A percentile compares a stretch with the other conserved stretches of the same genome.
These are phyloP conservation scores for Coregonus sp. DNA, from an alignment of 2,797 vertebrate species.

Conservation along the genomic window DNA sequence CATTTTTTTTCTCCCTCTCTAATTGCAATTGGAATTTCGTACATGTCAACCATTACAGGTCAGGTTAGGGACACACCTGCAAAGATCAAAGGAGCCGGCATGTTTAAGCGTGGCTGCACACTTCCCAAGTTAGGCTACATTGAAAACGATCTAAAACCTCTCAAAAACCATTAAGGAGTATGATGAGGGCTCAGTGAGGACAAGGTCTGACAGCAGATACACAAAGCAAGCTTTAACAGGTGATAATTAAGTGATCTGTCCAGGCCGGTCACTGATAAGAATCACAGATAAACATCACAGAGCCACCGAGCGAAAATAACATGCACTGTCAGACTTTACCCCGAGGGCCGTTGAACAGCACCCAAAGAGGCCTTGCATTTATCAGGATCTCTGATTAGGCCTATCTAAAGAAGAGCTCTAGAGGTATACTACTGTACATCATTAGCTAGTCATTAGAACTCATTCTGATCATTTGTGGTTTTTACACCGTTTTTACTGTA, in stretches of 20 bases:
- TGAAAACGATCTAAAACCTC: slow-evolving; percentile 53
- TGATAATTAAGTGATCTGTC: slow-evolving; percentile 73
- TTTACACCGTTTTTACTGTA: not conserved
- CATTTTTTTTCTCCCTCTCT: too few species aligned
- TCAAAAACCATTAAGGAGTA: slow-evolving; percentile 47
- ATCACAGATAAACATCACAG: slow-evolving; percentile 73
- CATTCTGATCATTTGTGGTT: not conserved
- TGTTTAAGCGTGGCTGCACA: slow-evolving; percentile 18
- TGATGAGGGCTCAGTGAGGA: slow-evolving; percentile 30
- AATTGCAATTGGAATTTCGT: slow-evolving; percentile 31
- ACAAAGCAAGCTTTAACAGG: slow-evolving; percentile 56
- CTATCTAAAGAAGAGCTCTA: not conserved
- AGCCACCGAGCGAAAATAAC: slow-evolving; percentile 48
- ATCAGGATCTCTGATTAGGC: not conserved
- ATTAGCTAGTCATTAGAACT: slow-evolving; percentile 3
- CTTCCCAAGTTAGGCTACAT: slow-evolving; percentile 29
- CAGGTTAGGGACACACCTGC: slow-evolving; percentile 48
- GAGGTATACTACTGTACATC: not conserved
- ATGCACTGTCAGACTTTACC: slow-evolving; percentile 57
- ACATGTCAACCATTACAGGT: slow-evolving; percentile 32
- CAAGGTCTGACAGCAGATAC: slow-evolving; percentile 53
- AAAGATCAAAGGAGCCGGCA: slow-evolving; percentile 37
- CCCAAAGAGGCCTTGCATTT: slow-evolving; percentile 6
- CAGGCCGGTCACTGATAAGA: slow-evolving; percentile 67
- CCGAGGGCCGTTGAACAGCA: slow-evolving; percentile 10